phyloP scores from a whole-genome alignment of 2,888 invertebrate species.

The Pecten maximus region DNA sequence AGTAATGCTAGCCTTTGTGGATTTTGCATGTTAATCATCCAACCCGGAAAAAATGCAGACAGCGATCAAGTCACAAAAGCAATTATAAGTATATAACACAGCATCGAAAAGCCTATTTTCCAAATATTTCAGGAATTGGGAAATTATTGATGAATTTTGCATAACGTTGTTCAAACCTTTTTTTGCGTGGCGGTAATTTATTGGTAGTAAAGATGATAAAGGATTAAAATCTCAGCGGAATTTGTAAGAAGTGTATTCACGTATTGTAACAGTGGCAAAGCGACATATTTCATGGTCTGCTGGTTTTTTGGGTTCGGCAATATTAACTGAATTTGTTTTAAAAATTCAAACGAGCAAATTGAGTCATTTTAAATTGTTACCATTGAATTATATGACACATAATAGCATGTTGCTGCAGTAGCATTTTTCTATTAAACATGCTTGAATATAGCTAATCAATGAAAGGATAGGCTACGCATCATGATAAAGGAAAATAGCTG shows the following conservation, averaged over 20 bases:
- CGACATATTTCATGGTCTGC: background rate
- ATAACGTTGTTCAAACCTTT: no score
- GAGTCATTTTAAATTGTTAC: background rate
- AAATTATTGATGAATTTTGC: no score
- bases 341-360: background rate
- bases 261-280: background rate
- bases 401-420: background rate
- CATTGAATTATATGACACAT: background rate
- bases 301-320: background rate
- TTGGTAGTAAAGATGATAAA: no score
- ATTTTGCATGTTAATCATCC: no score
- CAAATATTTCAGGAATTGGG: no score
- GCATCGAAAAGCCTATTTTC: no score
- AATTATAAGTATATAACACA: no score
- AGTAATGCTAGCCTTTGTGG: no score
- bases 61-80: no score
- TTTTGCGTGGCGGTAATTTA: no score
- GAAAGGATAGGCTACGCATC: background rate
- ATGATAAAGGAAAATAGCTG: conserved; percentile 8
- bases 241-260: background rate
- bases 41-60: no score
- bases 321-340: background rate
- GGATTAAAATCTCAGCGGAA: background rate
- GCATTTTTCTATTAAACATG: background rate
- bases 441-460: background rate